Evolutionary conservation across 2,113 vertebrate genomes (phyloP).

Genomic region (Vicugna pacos): DNA sequence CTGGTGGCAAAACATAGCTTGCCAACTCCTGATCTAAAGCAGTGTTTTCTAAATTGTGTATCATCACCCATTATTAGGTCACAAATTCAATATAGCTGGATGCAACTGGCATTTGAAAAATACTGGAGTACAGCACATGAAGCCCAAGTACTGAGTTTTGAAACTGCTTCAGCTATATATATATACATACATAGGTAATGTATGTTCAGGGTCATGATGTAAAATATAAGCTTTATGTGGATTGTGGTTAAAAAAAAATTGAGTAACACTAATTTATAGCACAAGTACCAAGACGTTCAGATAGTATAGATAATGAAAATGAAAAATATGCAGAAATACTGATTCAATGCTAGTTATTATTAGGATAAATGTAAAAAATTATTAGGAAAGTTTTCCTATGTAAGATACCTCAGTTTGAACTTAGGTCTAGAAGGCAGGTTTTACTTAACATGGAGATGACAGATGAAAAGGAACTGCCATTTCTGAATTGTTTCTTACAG

Average conservation of each 20-base stretch:
- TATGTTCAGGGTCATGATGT: not conserved
- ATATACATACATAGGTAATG: not conserved
- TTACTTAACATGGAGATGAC: not conserved
- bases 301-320: not conserved
- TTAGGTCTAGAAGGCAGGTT: not conserved
- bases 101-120: not conserved
- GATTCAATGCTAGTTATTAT: not conserved
- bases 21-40: not conserved
- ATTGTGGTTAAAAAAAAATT: not conserved
- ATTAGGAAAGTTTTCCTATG: not conserved
- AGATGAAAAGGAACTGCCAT: not conserved
- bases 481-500: not conserved
- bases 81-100: not conserved
- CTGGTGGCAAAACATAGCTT: not conserved
- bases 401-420: not conserved
- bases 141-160: not conserved
- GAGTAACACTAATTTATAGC: not conserved
- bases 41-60: not conserved
- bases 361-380: not conserved
- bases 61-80: not conserved
- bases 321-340: not conserved
- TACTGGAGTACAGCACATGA: not conserved
- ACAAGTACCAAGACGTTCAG: not conserved
- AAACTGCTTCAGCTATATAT: not conserved
- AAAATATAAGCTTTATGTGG: not conserved